Evolutionary conservation across 92 coral and sea anemone genomes (phyloP).

Genomic region (Palythoa heliodiscus): DNA sequence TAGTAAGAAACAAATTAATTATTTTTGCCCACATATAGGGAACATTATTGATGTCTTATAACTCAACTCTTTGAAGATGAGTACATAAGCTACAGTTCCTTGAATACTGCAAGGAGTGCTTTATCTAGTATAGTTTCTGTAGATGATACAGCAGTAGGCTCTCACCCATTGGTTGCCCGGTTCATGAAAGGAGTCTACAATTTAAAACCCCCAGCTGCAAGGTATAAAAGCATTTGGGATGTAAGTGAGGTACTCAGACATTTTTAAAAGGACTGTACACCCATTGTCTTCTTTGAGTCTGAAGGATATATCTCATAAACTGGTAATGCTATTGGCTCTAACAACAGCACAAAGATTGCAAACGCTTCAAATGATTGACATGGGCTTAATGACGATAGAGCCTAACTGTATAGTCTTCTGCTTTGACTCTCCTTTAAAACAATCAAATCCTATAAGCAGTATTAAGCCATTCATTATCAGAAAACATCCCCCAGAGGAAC

Average conservation of each 20-base stretch:
- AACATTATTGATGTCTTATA: conserved; percentile 43
- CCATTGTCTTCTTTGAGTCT: background rate
- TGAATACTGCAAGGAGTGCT: conserved; percentile 59
- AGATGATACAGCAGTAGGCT: conserved; percentile 24
- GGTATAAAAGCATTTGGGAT: conserved; percentile 49
- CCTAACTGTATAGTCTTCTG: background rate
- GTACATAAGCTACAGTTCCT: conserved; percentile 43
- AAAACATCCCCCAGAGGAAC: background rate
- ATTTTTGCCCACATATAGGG: conserved; percentile 39
- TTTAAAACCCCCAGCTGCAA: conserved; percentile 16
- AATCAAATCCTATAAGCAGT: background rate
- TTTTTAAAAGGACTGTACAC: background rate
- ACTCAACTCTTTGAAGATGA: conserved; percentile 43
- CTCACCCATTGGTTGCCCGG: conserved; percentile 40
- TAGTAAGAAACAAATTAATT: conserved; percentile 53
- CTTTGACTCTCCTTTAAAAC: conserved; percentile 8
- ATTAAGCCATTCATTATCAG: background rate
- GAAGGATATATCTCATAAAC: background rate
- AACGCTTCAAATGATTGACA: background rate
- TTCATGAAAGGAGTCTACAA: conserved; percentile 47
- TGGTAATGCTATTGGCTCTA: background rate
- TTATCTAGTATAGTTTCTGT: conserved; percentile 43
- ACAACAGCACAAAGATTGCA: background rate
- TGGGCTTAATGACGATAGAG: background rate
- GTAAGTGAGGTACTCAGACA: background rate